Conservation (phyloP, 2,888 invertebrate species). For the Junonia oenone region DNA sequence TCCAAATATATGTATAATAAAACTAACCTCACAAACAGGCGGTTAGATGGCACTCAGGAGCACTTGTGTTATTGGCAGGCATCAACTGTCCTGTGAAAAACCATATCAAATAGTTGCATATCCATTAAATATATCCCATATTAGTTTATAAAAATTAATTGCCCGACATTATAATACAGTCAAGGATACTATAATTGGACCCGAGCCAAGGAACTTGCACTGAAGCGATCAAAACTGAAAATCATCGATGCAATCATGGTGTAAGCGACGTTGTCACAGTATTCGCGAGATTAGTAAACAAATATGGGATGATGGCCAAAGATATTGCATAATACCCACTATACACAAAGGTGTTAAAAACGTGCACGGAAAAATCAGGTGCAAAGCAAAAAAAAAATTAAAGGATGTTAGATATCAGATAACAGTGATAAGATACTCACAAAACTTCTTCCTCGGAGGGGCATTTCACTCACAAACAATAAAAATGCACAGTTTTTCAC, state of each 20-base stretch:
- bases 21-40: slow-evolving; percentile 78
- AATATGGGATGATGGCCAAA: slow-evolving; percentile 39
- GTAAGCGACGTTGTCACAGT: slow-evolving; percentile 26
- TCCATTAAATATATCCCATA: slow-evolving; percentile 39
- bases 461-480: slow-evolving; percentile 59
- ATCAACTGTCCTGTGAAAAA: slow-evolving; percentile 74
- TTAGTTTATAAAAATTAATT: slow-evolving; percentile 43
- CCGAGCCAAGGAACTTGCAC: slow-evolving; percentile 59
- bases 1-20: slow-evolving; percentile 19
- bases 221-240: slow-evolving; percentile 59
- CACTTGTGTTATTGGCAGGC: slow-evolving; percentile 67
- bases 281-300: slow-evolving; percentile 43
- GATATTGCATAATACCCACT: slow-evolving; percentile 35
- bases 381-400: slow-evolving; percentile 30
- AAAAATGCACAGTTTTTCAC: slow-evolving; percentile 36
- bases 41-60: slow-evolving; percentile 70
- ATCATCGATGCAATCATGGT: slow-evolving; percentile 52
- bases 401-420: slow-evolving; percentile 36
- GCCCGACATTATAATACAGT: slow-evolving; percentile 53
- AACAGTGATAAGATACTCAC: slow-evolving; percentile 53
- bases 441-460: slow-evolving; percentile 65
- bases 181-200: slow-evolving; percentile 71
- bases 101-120: slow-evolving; percentile 55
- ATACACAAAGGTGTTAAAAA: slow-evolving; percentile 34
- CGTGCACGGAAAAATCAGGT: slow-evolving; percentile 37